Percentiles rank a stretch among this genome's conserved stretches.
Evolutionary conservation across 2,113 vertebrate species (phyloP).

Genomic region (Ciconia maguari): DNA sequence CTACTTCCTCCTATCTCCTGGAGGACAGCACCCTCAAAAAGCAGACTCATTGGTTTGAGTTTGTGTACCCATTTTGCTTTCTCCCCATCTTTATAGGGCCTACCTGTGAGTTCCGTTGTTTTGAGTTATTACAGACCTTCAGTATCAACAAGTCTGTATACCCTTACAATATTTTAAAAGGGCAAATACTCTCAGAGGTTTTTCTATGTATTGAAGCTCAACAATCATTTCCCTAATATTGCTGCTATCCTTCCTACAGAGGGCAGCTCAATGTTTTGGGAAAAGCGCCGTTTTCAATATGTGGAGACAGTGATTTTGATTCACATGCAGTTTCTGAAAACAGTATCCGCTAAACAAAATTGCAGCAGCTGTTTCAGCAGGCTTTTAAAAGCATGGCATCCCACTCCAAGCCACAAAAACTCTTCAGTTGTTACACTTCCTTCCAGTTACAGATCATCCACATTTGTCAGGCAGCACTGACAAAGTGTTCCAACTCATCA

Average conservation of each 20-base stretch:
- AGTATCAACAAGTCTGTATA: background rate
- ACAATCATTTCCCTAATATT: background rate
- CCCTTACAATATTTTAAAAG: background rate
- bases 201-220: background rate
- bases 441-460: background rate
- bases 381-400: background rate
- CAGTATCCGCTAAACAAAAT: background rate
- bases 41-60: background rate
- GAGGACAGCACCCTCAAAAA: background rate
- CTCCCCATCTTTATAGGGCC: background rate
- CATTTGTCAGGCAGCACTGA: background rate
- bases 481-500: background rate
- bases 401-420: background rate
- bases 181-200: background rate
- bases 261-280: background rate
- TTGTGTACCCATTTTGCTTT: background rate
- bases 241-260: background rate
- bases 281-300: background rate
- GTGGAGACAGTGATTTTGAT: background rate
- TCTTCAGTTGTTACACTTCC: background rate
- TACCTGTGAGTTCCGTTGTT: background rate
- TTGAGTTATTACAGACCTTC: background rate
- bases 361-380: background rate
- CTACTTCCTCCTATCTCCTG: background rate
- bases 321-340: background rate